Evolutionary conservation across 2,797 vertebrate species (phyloP), one percentile per base, ranked within the genome.

Genomic region (Amniataba percoides): DNA sequence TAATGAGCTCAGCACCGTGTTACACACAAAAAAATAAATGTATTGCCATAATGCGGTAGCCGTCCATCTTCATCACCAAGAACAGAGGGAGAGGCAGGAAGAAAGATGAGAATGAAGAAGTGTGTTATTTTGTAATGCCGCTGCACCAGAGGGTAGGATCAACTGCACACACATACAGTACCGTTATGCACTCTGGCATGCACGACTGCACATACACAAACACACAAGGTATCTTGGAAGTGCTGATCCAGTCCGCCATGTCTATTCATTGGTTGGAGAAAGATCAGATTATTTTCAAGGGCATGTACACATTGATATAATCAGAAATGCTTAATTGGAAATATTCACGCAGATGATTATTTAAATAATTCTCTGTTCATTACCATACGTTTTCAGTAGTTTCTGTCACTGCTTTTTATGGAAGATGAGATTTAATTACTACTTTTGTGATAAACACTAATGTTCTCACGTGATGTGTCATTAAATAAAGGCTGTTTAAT

Each of bases 201-300:
- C 63, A 76, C 72, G 62, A 19, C 3, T 10, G 8, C 68, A 77
- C 61, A 72, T 23, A 72, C 48, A 71, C 63, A 67, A 65, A 70
- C 67, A 73, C 51, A 36, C 12, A 36, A 34, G 3, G 11, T 60
- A 48, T 75, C 52, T 25, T 48, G 57, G 64, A 73, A 48, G 59
- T 49, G 59, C 51, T 57, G 78, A 84, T 86, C 70, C 74, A 77
- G 60, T 66, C 19, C 25, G 64, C 40, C 42, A 62, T 66, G 65
- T 84, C 48, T 77, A 18, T 74, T 81, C 25, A 67, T 81, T 77
- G 53, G 58, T 62, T 5, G 19, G 25, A 45, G 55, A 68, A 75
- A 75, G 67, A 80, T 79, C 71, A 36, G 64, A 87, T 88, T 77
- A 80, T 85, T 86, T 84, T 82, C 70, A 87, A 84, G 70, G 81